Conservation (phyloP, 2,888 invertebrate species). For the Drosophila fungiperda region DNA sequence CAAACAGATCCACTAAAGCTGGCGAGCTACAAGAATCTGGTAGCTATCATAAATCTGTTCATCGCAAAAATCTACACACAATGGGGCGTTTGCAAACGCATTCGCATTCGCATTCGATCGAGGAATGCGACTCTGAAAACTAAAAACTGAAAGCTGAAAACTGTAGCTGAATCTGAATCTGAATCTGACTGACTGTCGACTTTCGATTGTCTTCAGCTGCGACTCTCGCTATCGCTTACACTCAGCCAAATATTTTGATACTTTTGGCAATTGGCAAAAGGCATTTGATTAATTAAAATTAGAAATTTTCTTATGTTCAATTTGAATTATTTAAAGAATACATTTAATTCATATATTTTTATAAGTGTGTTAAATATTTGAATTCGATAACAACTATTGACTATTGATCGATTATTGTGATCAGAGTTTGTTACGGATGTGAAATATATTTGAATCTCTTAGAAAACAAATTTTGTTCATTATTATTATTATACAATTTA, state of each 20-base stretch:
- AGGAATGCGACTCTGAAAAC: slow-evolving; percentile 53
- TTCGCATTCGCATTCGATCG: slow-evolving; percentile 70
- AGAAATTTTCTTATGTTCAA: not conserved
- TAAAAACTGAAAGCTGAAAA: slow-evolving; percentile 32
- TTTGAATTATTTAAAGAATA: not conserved
- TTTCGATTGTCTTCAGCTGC: slow-evolving; percentile 49
- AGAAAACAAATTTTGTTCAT: not conserved
- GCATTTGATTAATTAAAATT: not conserved
- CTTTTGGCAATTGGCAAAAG: not conserved
- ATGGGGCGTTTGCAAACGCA: slow-evolving; percentile 81
- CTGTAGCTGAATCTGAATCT: slow-evolving; percentile 43
- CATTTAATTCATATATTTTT: not conserved
- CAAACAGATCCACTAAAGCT: slow-evolving; percentile 26
- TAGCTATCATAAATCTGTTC: slow-evolving; percentile 80
- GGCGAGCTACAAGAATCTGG: slow-evolving; percentile 39
- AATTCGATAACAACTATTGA: not conserved
- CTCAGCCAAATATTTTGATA: slow-evolving; percentile 11
- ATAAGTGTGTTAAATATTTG: not conserved
- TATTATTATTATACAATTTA: not conserved
- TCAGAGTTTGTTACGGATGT: not conserved
- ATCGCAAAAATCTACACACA: slow-evolving; percentile 83
- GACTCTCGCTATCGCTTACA: slow-evolving; percentile 27
- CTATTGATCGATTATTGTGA: not conserved
- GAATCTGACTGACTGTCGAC: slow-evolving; percentile 56
- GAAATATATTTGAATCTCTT: not conserved